Conservation (phyloP, 2,113 vertebrate species). For the Austrofundulus limnaeus region DNA sequence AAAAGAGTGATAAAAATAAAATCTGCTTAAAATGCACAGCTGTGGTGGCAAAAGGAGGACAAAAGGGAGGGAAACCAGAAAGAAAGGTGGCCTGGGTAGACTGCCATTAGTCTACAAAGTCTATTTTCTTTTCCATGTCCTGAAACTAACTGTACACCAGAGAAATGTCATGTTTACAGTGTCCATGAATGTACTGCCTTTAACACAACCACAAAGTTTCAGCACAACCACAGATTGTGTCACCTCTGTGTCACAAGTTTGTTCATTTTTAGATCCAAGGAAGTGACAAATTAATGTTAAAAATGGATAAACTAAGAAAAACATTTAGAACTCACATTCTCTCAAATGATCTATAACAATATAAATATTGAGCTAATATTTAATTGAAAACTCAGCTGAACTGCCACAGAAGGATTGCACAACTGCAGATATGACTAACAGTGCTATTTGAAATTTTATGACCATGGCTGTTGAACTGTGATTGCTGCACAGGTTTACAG, state of each 20-base stretch:
- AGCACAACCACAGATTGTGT: slow-evolving; percentile 1
- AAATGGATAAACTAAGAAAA: too few species aligned
- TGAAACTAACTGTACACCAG: slow-evolving; percentile 6
- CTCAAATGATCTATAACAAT: too few species aligned
- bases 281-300: not conserved
- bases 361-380: too few species aligned
- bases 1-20: slow-evolving; percentile 49
- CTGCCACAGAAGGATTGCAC: too few species aligned
- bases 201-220: slow-evolving; percentile 1
- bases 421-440: too few species aligned
- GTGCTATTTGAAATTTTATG: too few species aligned
- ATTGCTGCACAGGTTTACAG: not conserved
- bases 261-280: not conserved
- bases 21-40: slow-evolving; percentile 24
- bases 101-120: slow-evolving; percentile 12
- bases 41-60: slow-evolving; percentile 42
- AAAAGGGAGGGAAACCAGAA: slow-evolving; percentile 41
- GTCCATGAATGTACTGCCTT: not conserved
- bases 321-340: too few species aligned
- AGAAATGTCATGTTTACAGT: slow-evolving; percentile 23
- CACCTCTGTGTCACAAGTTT: not conserved
- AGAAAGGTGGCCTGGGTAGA: slow-evolving; percentile 33
- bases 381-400: too few species aligned
- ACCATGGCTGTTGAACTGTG: not conserved
- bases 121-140: slow-evolving; percentile 15